phyloP scores from a whole-genome alignment of 2,113 vertebrate genomes.

The Ahaetulla prasina region DNA sequence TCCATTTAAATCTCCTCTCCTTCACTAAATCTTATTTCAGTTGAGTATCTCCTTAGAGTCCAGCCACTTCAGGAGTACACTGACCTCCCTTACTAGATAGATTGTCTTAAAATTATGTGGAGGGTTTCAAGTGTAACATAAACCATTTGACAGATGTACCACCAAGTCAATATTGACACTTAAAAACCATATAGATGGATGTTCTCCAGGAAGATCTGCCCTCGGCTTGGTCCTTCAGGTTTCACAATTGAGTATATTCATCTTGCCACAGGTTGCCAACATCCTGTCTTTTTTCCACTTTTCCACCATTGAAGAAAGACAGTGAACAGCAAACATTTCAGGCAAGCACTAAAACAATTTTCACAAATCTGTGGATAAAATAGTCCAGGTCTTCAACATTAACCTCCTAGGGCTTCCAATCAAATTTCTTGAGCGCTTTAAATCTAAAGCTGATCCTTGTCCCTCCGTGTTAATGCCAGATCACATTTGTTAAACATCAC shows the following conservation, averaged over 20 bases:
- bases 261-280: neutral
- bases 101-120: neutral
- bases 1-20: neutral
- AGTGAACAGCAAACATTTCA: neutral
- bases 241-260: neutral
- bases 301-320: neutral
- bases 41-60: too few species aligned
- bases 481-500: conserved; percentile 25
- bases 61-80: neutral
- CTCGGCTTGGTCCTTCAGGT: neutral
- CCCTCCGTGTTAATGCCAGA: conserved; percentile 8
- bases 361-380: neutral
- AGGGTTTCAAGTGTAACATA: neutral
- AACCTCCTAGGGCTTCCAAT: neutral
- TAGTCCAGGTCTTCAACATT: conserved; percentile 1
- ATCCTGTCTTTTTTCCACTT: neutral
- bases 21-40: neutral
- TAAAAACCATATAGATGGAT: neutral
- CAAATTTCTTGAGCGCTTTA: conserved; percentile 13
- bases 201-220: neutral
- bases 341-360: neutral
- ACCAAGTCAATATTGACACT: neutral
- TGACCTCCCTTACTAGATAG: neutral
- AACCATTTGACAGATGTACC: neutral
- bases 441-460: neutral